These are phyloP conservation scores for Pollimyrus isidori DNA, from an alignment of 2,113 vertebrate species.

Conservation along the genomic window DNA sequence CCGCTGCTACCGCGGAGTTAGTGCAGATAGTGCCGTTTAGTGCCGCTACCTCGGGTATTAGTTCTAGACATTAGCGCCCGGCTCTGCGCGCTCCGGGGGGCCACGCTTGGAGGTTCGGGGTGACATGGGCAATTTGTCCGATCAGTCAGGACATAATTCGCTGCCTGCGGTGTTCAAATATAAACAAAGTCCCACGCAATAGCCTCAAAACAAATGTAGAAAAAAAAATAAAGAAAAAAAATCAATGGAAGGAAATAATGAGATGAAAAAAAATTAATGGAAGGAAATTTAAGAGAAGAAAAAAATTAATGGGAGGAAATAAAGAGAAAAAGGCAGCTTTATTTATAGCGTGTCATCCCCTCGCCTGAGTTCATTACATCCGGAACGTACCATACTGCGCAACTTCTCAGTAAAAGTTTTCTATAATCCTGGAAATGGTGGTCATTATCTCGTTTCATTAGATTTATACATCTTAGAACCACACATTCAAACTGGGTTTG, in stretches of 20 bases:
- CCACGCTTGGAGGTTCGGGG: neutral
- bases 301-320: neutral
- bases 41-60: too few species aligned
- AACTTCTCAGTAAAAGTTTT: neutral
- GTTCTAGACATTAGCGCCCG: neutral
- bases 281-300: too few species aligned
- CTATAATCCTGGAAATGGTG: neutral
- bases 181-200: neutral
- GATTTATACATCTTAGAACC: neutral
- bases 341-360: neutral
- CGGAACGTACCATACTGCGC: neutral
- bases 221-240: too few species aligned
- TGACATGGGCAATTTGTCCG: neutral
- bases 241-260: neutral
- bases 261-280: neutral
- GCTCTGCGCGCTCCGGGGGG: too few species aligned
- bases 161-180: neutral
- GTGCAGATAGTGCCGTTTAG: too few species aligned
- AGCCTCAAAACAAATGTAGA: neutral
- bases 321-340: neutral
- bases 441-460: neutral
- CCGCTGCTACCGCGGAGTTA: neutral
- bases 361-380: neutral
- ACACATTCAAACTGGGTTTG: neutral
- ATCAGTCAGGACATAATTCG: neutral